A percentile compares a stretch with the other conserved stretches of the same genome.
phyloP scores from a whole-genome alignment of 1,140 invertebrate genomes.

The Amphibalanus amphitrite region DNA sequence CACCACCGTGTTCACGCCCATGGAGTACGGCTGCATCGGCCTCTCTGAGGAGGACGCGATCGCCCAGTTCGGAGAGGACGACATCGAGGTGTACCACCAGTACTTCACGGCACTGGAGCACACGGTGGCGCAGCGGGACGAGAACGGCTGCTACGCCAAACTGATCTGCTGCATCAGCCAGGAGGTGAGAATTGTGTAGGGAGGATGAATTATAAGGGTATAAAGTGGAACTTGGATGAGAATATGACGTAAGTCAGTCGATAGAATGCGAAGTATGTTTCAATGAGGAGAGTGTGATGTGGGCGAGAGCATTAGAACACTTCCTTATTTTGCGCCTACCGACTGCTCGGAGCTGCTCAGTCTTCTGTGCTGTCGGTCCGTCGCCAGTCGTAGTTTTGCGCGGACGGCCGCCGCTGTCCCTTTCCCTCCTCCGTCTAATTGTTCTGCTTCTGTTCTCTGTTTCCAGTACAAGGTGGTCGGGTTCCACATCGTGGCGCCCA shows the following conservation, averaged over 20 bases:
- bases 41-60: slow-evolving; percentile 79
- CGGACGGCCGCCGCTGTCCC: neutral
- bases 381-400: slow-evolving; percentile 6
- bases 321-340: no score
- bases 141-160: slow-evolving; percentile 42
- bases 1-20: slow-evolving; percentile 90
- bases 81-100: slow-evolving; percentile 64
- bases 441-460: slow-evolving; percentile 10
- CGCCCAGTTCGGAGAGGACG: slow-evolving; percentile 34
- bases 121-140: slow-evolving; percentile 59
- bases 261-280: no score
- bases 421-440: neutral
- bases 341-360: no score
- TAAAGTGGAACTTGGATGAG: no score
- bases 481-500: slow-evolving; percentile 85
- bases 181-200: slow-evolving; percentile 21
- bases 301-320: no score
- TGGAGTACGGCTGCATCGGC: slow-evolving; percentile 91
- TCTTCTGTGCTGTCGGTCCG: no score
- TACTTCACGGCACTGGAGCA: slow-evolving; percentile 91
- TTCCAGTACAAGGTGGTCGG: slow-evolving; percentile 64
- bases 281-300: no score
- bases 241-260: no score
- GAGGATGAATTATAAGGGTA: no score
- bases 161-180: slow-evolving; percentile 36